Conservation (phyloP, 35 echinoderm and acorn worm genomes). For the Ophiothrix spiculata region DNA sequence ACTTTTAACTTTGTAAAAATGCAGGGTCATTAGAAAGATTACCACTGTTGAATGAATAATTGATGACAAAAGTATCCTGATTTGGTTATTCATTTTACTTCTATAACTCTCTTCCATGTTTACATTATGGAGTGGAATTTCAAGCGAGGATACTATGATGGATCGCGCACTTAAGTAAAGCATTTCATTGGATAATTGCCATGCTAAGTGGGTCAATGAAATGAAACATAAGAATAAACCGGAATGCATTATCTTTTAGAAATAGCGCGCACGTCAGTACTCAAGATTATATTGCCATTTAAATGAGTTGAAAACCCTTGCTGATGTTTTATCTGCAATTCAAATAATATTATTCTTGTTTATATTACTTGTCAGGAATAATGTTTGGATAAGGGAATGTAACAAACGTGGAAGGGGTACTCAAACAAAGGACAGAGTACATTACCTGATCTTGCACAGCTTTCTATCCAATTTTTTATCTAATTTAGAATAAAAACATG, state of each 20-base stretch:
- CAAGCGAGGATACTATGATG: not conserved
- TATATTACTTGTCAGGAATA: not conserved
- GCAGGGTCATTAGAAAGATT: conserved; percentile 8
- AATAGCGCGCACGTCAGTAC: not conserved
- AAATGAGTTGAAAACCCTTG: not conserved
- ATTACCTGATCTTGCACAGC: not conserved
- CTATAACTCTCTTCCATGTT: not conserved
- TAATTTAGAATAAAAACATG: too few species aligned
- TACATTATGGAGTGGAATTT: conserved; percentile 2
- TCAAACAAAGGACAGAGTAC: not conserved
- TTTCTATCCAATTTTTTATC: too few species aligned
- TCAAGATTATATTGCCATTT: not conserved
- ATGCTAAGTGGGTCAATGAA: not conserved
- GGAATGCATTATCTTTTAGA: not conserved
- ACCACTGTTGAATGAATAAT: not conserved
- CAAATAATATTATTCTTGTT: conserved; percentile 1
- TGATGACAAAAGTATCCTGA: conserved; percentile 8
- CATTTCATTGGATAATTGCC: conserved; percentile 1
- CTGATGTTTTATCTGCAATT: conserved; percentile 11
- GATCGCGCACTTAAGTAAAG: conserved; percentile 4
- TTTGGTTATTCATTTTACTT: conserved; percentile 6
- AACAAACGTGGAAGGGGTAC: not conserved
- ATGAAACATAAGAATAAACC: not conserved
- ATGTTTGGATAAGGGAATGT: not conserved
- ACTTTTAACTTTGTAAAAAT: not conserved